These are phyloP conservation scores for Scaptomyza hsui DNA, from an alignment of 1,140 invertebrate species.

Conservation along the genomic window DNA sequence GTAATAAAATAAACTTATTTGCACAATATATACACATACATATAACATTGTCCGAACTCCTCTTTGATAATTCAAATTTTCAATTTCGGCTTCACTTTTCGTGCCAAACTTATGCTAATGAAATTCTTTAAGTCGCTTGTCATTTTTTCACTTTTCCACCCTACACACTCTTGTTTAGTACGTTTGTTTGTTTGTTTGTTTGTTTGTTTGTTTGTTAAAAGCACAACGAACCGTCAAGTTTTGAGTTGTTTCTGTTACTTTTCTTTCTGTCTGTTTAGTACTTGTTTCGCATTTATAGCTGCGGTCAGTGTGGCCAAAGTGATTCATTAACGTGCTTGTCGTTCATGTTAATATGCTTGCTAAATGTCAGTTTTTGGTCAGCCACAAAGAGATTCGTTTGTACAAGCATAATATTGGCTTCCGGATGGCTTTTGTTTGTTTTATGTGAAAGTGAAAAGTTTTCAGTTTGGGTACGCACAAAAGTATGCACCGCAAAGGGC, in stretches of 20 bases:
- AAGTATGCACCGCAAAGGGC: slow-evolving; percentile 20
- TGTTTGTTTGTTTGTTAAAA: slow-evolving; percentile 3
- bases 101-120: slow-evolving; percentile 59
- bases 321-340: slow-evolving; percentile 55
- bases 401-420: neutral
- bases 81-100: slow-evolving; percentile 50
- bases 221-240: slow-evolving; percentile 41
- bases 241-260: slow-evolving; percentile 34
- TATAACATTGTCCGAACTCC: slow-evolving; percentile 37
- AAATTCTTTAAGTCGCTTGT: slow-evolving; percentile 58
- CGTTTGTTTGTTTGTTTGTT: neutral
- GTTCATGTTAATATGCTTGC: slow-evolving; percentile 58
- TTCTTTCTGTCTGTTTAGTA: neutral
- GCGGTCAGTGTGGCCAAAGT: slow-evolving; percentile 41
- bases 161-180: neutral
- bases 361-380: slow-evolving; percentile 48
- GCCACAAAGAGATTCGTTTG: slow-evolving; percentile 23
- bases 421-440: slow-evolving; percentile 30
- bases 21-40: slow-evolving; percentile 56
- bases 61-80: slow-evolving; percentile 64
- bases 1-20: slow-evolving; percentile 69
- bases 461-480: slow-evolving; percentile 26
- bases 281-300: slow-evolving; percentile 28
- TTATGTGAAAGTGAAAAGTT: slow-evolving; percentile 42
- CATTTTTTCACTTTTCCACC: slow-evolving; percentile 34